Evolutionary conservation across 2,113 vertebrate genomes (phyloP), one percentile per base, ranked within the genome.

Genomic region (Coreoperca whiteheadi): DNA sequence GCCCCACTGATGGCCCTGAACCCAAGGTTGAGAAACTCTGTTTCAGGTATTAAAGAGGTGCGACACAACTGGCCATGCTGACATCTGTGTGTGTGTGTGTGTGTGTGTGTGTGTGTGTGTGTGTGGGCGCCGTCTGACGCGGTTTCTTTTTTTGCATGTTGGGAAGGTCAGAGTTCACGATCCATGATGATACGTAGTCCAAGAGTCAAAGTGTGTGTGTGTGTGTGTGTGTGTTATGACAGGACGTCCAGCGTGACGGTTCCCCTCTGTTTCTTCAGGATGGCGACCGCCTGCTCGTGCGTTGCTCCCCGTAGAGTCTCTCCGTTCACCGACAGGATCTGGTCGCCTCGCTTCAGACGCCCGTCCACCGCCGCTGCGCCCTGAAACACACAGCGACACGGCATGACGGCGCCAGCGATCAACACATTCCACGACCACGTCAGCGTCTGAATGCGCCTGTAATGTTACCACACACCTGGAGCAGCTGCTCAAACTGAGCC

Each of bases 321-420:
- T 11, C 97, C 96, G 11, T 98, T 98, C 69, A 99, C 98, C 0
- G 97, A 92, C 86, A 99, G 82, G 72, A 99, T 96, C 94, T 99
- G 98, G 71, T 99, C 98, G 0, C 98, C 97, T 0, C 98, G 96
- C 72, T 97, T 98, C 91, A 99, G 90, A 70, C 93, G 94, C 6
- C 97, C 96, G 0, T 99, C 97, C 6, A 95, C 96, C 0, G 97
- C 97, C 11, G 98, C 97, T 9, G 98, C 98, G 34, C 98, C 98
- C 98, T 99, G 90, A 39, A 59, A 86, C 53, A 85, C 61, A 56
- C 25, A 60, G 9, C 51, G 12, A 30, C 39, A 61, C 32, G 25
- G 4, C 9, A 6, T 25, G 63, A n/a, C n/a, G 34, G 3, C 1
- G 30, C 30, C 8, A 39, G 37, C 37, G 8, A 39, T 39, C 6